phyloP scores from a whole-genome alignment of 2,888 invertebrate genomes.

The Cyrtodaria siliqua region DNA sequence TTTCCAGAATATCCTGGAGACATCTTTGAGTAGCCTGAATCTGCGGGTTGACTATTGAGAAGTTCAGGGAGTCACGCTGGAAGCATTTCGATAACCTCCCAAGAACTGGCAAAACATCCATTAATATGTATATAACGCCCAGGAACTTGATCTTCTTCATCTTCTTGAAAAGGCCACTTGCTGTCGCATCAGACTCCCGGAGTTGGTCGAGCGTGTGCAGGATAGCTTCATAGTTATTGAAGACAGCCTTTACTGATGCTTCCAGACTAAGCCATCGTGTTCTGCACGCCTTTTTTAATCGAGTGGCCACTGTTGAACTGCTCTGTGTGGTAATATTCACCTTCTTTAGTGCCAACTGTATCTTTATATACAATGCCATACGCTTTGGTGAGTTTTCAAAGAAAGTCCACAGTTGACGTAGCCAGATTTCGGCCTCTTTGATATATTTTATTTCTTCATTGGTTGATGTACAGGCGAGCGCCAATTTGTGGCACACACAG shows the following conservation, averaged over 20 bases:
- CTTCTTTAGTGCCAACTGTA: background rate
- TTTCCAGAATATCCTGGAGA: slow-evolving; percentile 12
- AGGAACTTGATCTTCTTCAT: slow-evolving; percentile 37
- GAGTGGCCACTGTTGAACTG: background rate
- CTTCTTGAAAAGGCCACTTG: slow-evolving; percentile 48
- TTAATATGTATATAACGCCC: slow-evolving; percentile 36
- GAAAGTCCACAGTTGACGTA: slow-evolving; percentile 44
- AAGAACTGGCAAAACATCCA: slow-evolving; percentile 30
- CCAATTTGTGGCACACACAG: background rate
- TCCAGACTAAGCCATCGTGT: slow-evolving; percentile 63
- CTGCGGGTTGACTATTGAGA: slow-evolving; percentile 32
- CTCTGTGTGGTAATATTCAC: background rate
- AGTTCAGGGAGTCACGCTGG: slow-evolving; percentile 34
- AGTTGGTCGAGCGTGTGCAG: slow-evolving; percentile 33
- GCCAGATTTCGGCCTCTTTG: background rate
- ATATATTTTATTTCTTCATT: slow-evolving; percentile 19
- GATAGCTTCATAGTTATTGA: slow-evolving; percentile 22
- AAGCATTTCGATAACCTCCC: slow-evolving; percentile 34
- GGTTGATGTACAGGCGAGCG: background rate
- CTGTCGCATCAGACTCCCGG: slow-evolving; percentile 35
- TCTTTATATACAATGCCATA: background rate
- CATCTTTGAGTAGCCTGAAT: slow-evolving; percentile 20
- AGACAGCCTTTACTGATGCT: slow-evolving; percentile 8
- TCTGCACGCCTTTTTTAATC: slow-evolving; percentile 7
- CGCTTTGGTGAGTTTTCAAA: slow-evolving; percentile 49